phyloP scores from a whole-genome alignment of 2,797 vertebrate species.

The Lagocephalus sceleratus region DNA sequence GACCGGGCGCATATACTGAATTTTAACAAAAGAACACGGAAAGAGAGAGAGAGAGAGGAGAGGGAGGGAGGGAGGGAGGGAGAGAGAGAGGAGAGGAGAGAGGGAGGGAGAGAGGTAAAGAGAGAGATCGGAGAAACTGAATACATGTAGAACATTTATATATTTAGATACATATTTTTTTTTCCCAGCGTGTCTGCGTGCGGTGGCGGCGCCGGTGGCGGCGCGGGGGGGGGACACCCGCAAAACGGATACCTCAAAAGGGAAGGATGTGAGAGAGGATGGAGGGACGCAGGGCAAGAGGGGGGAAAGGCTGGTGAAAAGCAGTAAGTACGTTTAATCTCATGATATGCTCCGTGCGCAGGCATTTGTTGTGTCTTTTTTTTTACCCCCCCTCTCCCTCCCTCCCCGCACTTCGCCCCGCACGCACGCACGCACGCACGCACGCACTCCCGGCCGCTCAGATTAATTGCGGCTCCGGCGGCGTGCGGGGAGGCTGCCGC shows the following conservation, averaged over 20 bases:
- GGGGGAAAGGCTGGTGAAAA: constrained; percentile 81
- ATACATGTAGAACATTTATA: constrained; percentile 82
- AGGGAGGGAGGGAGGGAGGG: constrained; percentile 59
- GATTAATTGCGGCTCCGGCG: constrained; percentile 65
- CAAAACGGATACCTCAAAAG: constrained; percentile 80
- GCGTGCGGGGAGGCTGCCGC: constrained; percentile 47
- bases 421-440: constrained; percentile 14
- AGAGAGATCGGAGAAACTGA: constrained; percentile 77
- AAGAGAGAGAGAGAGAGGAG: constrained; percentile 69
- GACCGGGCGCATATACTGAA: constrained; percentile 86
- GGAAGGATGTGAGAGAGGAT: constrained; percentile 82
- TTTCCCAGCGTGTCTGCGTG: constrained; percentile 46
- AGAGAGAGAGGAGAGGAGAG: constrained; percentile 60
- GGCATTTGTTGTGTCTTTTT: constrained; percentile 34
- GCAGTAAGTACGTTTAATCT: constrained; percentile 79
- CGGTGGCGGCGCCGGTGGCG: constrained; percentile 40
- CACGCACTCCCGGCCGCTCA: constrained; percentile 29
- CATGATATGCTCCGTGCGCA: constrained; percentile 64
- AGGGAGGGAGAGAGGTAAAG: constrained; percentile 63
- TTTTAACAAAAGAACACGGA: constrained; percentile 85
- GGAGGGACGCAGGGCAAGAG: constrained; percentile 81
- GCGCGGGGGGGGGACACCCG: constrained; percentile 65
- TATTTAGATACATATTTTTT: constrained; percentile 73
- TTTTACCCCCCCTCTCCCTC: neutral
- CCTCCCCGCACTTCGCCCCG: neutral